Percentiles rank a stretch among this genome's conserved stretches.
Evolutionary conservation across 2,797 vertebrate genomes (phyloP).

Genomic region (Paguma larvata): DNA sequence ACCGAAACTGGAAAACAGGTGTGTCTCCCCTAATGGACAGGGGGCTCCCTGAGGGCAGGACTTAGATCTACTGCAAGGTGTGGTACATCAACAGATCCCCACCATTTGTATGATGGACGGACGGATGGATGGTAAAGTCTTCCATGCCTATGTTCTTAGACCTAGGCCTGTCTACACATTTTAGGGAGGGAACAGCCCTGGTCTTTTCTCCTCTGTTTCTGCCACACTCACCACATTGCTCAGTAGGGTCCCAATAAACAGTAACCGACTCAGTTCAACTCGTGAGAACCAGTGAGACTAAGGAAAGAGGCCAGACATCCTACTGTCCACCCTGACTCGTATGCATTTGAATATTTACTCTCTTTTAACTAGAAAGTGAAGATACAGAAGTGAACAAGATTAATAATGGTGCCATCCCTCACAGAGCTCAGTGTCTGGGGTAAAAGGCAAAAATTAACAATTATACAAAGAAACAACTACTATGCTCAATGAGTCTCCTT

Average conservation of each 20-base stretch:
- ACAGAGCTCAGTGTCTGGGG: not conserved
- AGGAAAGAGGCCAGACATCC: conserved; percentile 5
- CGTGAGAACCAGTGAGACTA: not conserved
- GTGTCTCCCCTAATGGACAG: not conserved
- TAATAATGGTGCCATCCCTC: not conserved
- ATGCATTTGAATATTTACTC: not conserved
- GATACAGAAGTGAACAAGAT: not conserved
- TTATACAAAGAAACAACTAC: not conserved
- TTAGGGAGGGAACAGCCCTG: not conserved
- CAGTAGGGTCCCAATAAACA: not conserved
- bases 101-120: not conserved
- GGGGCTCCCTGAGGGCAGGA: not conserved
- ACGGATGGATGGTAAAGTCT: not conserved
- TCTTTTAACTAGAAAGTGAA: conserved; percentile 24
- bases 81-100: not conserved
- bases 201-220: not conserved
- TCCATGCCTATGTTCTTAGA: not conserved
- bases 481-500: not conserved
- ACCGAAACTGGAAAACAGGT: not conserved
- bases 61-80: not conserved
- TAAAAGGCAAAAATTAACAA: not conserved
- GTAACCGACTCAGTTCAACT: not conserved
- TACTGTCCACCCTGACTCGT: not conserved
- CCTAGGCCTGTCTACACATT: not conserved
- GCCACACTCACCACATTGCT: not conserved